Conservation (phyloP, 2,797 vertebrate genomes). For the Tauraco hartlaubi region DNA sequence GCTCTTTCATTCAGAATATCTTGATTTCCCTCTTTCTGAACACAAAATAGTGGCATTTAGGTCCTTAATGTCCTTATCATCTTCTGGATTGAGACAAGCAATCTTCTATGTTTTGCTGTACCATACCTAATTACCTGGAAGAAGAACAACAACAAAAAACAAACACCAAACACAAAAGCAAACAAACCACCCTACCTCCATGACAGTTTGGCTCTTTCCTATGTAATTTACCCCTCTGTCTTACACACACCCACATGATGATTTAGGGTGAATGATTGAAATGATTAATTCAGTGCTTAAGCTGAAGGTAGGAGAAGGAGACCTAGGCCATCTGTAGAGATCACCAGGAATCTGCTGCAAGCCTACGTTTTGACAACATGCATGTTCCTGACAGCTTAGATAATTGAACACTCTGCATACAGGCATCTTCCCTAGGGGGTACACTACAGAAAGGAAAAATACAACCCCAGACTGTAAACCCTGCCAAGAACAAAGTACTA, state of each 20-base stretch:
- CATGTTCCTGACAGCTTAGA: conserved; percentile 14
- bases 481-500: conserved; percentile 20
- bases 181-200: neutral
- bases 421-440: conserved; percentile 25
- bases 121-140: neutral
- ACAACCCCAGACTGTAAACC: conserved; percentile 3
- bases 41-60: neutral
- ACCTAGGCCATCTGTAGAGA: conserved; percentile 14
- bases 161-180: neutral
- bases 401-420: conserved; percentile 33
- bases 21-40: neutral
- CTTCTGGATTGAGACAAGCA: neutral
- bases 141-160: neutral
- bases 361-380: neutral
- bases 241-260: neutral
- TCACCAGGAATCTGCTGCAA: conserved; percentile 6
- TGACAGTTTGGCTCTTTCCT: neutral
- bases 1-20: neutral
- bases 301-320: neutral
- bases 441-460: conserved; percentile 37
- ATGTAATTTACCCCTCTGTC: neutral
- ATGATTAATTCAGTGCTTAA: neutral
- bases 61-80: neutral
- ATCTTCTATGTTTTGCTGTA: neutral
- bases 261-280: neutral